phyloP scores from a whole-genome alignment of 2,888 invertebrate species.

The Eudemis profundana region DNA sequence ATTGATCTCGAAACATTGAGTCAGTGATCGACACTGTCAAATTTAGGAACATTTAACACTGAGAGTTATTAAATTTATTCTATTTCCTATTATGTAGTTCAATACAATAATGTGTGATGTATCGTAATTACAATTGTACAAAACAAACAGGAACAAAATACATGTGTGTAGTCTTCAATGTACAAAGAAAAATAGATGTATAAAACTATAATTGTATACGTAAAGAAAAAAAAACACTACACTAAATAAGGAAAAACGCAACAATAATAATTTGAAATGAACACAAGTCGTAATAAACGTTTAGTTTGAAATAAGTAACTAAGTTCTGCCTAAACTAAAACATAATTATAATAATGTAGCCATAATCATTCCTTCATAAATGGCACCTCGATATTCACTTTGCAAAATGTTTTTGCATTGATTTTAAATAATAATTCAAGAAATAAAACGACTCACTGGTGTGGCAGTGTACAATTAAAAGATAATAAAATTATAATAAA shows the following conservation, averaged over 20 bases:
- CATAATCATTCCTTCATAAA: slow-evolving; percentile 72
- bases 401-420: slow-evolving; percentile 60
- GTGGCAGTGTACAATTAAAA: slow-evolving; percentile 36
- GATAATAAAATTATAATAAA: slow-evolving; percentile 36
- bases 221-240: slow-evolving; percentile 47
- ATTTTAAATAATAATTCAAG: slow-evolving; percentile 43
- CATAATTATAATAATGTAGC: slow-evolving; percentile 72
- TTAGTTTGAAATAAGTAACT: slow-evolving; percentile 64
- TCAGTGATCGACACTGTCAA: slow-evolving; percentile 77
- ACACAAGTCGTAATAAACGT: slow-evolving; percentile 76
- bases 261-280: slow-evolving; percentile 67
- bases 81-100: slow-evolving; percentile 76
- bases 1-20: slow-evolving; percentile 63
- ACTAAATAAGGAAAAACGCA: slow-evolving; percentile 62
- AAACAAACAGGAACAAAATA: slow-evolving; percentile 65
- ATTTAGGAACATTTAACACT: slow-evolving; percentile 85
- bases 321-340: slow-evolving; percentile 72
- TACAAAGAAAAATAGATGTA: slow-evolving; percentile 56
- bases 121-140: slow-evolving; percentile 64
- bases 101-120: slow-evolving; percentile 63
- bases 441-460: slow-evolving; percentile 45
- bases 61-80: slow-evolving; percentile 79
- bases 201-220: slow-evolving; percentile 52
- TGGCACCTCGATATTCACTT: slow-evolving; percentile 83
- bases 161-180: slow-evolving; percentile 56